Percentiles rank a stretch among this genome's conserved stretches.
Evolutionary conservation across 2,113 vertebrate genomes (phyloP).

Genomic region (Daboia siamensis): DNA sequence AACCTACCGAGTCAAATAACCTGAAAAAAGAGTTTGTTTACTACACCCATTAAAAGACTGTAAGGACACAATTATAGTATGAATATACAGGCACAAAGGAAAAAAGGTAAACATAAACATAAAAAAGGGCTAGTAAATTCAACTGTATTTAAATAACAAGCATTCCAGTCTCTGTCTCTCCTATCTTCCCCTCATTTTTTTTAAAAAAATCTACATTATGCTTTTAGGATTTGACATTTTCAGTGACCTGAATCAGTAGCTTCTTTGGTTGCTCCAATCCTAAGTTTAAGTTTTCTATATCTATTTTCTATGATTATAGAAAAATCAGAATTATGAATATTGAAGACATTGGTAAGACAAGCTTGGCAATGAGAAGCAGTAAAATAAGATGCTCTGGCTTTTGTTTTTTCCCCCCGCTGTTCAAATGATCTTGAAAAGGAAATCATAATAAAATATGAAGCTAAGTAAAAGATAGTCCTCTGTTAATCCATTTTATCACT

Average conservation of each 20-base stretch:
- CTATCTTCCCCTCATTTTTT: background rate
- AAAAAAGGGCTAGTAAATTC: background rate
- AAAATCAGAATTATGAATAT: slow-evolving; percentile 32
- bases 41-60: background rate
- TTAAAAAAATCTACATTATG: background rate
- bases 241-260: slow-evolving; percentile 51
- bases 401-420: slow-evolving; percentile 41
- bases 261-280: slow-evolving; percentile 39
- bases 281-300: slow-evolving; percentile 49
- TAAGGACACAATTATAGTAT: background rate
- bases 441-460: slow-evolving; percentile 71
- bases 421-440: slow-evolving; percentile 63
- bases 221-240: slow-evolving; percentile 50
- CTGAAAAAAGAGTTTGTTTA: background rate
- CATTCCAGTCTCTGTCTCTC: slow-evolving; percentile 14
- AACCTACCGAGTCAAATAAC: background rate
- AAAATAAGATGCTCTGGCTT: slow-evolving; percentile 57
- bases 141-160: slow-evolving; percentile 32
- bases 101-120: background rate
- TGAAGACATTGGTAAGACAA: slow-evolving; percentile 48
- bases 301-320: too few relatives aligned
- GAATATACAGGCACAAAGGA: background rate
- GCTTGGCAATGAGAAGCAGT: slow-evolving; percentile 44
- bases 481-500: slow-evolving; percentile 53
- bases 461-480: slow-evolving; percentile 66